Base-by-base conservation (phyloP, 2,797 vertebrate genomes). In the Phoebastria nigripes region DNA sequence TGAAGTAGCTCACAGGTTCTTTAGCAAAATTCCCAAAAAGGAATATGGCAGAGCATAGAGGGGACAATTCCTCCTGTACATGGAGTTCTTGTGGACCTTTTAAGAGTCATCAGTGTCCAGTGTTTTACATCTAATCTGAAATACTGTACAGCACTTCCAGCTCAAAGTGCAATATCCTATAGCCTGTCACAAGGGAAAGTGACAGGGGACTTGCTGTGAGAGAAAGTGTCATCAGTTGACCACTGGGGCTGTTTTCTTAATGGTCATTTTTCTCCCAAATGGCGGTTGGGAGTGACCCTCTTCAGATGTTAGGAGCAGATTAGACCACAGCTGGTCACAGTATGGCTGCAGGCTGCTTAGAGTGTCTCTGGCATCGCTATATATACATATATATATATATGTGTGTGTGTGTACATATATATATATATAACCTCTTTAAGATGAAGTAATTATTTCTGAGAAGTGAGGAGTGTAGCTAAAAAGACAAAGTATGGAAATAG, bases 361-460 rank as follows among this genome's bases (percentile, higher is more conserved):
- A 67, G 8, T 47, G 7, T 62, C 31, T 79, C 33, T 81, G 28
- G 21, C n/a, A 71, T 78, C 2, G 1, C 28, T 67, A 2, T 54
- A 28, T 46, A 15, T 3, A 14, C 5, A 24, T 4, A 18, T 14
- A 1, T 7, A 4, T 19, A 3, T 9, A 3, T 28, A 0, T 70
- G 2, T 62, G 8, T 29, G 14, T 63, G 4, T 49, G 3, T 17
- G 2, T 37, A 10, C 21, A 7, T 29, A 6, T 12, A n/a, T 9
- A 11, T 41, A 26, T 10, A 39, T 5, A 37, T 5, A 33, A 24
- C 2, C 25, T 84, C 17, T 61, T 59, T 66, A 85, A 73, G 41
- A 47, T 33, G 3, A 69, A 56, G 49, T 72, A 49, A 56, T 58
- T 71, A 11, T 56, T 91, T 91, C 15, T 95, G 55, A 70, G 2